phyloP scores from a whole-genome alignment of 2,888 invertebrate species.

The Sesamia inferens region DNA sequence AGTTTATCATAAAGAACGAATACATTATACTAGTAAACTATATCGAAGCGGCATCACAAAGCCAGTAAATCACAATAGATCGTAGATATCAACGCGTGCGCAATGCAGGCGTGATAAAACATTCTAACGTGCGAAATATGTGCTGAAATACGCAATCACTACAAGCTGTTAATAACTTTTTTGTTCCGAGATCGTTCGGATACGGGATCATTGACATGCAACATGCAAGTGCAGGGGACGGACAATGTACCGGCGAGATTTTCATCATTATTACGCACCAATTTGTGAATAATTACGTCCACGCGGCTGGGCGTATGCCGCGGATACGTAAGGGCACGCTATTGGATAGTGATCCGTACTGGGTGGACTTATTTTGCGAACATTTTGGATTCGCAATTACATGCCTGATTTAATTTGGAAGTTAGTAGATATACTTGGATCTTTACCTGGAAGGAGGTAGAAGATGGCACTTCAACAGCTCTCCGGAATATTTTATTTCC shows the following conservation, averaged over 20 bases:
- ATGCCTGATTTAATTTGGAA: background rate
- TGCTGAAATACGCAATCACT: slow-evolving; percentile 50
- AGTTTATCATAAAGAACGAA: background rate
- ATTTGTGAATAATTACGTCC: slow-evolving; percentile 62
- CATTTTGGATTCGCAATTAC: background rate
- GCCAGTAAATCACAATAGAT: slow-evolving; percentile 42
- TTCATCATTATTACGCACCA: slow-evolving; percentile 58
- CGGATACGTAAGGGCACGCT: slow-evolving; percentile 27
- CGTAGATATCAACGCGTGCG: slow-evolving; percentile 42
- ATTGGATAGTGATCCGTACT: slow-evolving; percentile 22
- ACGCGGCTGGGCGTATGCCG: slow-evolving; percentile 18
- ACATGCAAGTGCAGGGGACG: slow-evolving; percentile 41
- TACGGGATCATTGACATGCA: slow-evolving; percentile 61
- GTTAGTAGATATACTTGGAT: background rate
- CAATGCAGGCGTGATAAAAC: slow-evolving; percentile 33
- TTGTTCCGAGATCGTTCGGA: slow-evolving; percentile 46
- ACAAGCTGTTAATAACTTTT: slow-evolving; percentile 40
- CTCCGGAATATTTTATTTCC: too few species aligned
- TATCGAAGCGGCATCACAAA: slow-evolving; percentile 30
- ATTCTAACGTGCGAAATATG: slow-evolving; percentile 30
- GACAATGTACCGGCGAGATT: slow-evolving; percentile 50
- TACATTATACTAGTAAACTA: slow-evolving; percentile 8
- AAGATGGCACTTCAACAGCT: too few species aligned
- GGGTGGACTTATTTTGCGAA: slow-evolving; percentile 30
- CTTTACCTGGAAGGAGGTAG: background rate